Evolutionary conservation across 2,113 vertebrate species (phyloP).

Genomic region (Ophthalmolycus amberensis): DNA sequence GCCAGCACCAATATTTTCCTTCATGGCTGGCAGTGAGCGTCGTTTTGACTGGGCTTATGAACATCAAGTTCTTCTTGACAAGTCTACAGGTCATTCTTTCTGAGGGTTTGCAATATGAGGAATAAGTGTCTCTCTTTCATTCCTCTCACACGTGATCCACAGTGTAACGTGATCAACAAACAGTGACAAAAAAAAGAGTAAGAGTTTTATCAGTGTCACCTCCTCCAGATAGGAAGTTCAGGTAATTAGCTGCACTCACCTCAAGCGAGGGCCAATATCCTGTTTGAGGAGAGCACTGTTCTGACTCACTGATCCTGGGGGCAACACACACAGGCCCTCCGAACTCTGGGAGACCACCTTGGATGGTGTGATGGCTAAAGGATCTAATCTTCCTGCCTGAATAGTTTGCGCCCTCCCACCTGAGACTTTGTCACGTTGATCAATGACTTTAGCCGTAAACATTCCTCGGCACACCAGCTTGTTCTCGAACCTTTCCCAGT

Average conservation of each 20-base stretch:
- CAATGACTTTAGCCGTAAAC: slow-evolving; percentile 51
- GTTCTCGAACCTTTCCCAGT: slow-evolving; percentile 4
- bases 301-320: slow-evolving; percentile 75
- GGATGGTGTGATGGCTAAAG: slow-evolving; percentile 48
- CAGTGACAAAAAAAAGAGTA: slow-evolving; percentile 65
- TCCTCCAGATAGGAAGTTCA: slow-evolving; percentile 81
- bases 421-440: slow-evolving; percentile 52
- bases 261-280: slow-evolving; percentile 77
- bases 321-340: slow-evolving; percentile 28
- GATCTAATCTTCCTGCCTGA: slow-evolving; percentile 65
- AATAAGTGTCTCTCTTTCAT: slow-evolving; percentile 21
- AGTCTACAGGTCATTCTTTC: slow-evolving; percentile 39
- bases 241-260: slow-evolving; percentile 78
- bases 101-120: slow-evolving; percentile 18
- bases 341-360: slow-evolving; percentile 54
- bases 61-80: slow-evolving; percentile 55
- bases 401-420: slow-evolving; percentile 64
- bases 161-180: slow-evolving; percentile 39
- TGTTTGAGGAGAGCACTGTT: slow-evolving; percentile 78
- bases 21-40: slow-evolving; percentile 65
- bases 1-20: slow-evolving; percentile 85
- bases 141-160: slow-evolving; percentile 32
- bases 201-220: slow-evolving; percentile 79
- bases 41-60: slow-evolving; percentile 51
- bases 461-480: slow-evolving; percentile 28